Evolutionary conservation across 23 tunicate genomes (phyloP).

Genomic region (Trididemnum nubilum): DNA sequence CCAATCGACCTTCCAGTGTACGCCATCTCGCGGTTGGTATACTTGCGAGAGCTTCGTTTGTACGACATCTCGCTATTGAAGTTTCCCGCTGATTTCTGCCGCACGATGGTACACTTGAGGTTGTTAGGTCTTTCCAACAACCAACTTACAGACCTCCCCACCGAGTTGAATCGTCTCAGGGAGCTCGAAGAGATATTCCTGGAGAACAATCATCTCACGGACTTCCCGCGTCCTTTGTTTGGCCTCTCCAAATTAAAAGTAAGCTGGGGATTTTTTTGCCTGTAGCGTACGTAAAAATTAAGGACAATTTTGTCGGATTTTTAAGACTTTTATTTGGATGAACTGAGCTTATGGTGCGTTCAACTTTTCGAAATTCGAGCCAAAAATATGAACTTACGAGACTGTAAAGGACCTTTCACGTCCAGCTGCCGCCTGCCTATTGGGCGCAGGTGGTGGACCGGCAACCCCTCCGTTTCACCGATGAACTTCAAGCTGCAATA

Average conservation of each 20-base stretch:
- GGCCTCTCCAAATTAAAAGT: conserved; percentile 44
- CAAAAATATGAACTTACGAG: not conserved
- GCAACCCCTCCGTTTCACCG: too few relatives aligned
- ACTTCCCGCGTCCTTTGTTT: conserved; percentile 53
- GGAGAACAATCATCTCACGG: conserved; percentile 44
- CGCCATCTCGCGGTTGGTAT: conserved; percentile 39
- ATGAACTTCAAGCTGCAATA: too few relatives aligned
- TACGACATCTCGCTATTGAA: conserved; percentile 33
- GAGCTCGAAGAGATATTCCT: conserved; percentile 61
- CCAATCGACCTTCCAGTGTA: conserved; percentile 50
- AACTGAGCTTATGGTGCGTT: not conserved
- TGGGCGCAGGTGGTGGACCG: too few relatives aligned
- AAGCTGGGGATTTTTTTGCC: not conserved
- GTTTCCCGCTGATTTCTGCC: conserved; percentile 75
- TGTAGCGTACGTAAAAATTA: not conserved
- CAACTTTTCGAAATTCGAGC: not conserved
- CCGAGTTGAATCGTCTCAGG: conserved; percentile 54
- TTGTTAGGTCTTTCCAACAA: conserved; percentile 62
- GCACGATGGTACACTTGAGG: conserved; percentile 60
- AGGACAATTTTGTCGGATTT: not conserved
- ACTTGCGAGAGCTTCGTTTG: conserved; percentile 64
- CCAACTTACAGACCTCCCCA: conserved; percentile 41
- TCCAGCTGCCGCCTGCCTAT: too few relatives aligned
- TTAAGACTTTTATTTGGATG: too few relatives aligned
- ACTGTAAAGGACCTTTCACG: too few relatives aligned